These are phyloP conservation scores for Eilema sororculum DNA, from an alignment of 2,888 invertebrate species.

Conservation along the genomic window DNA sequence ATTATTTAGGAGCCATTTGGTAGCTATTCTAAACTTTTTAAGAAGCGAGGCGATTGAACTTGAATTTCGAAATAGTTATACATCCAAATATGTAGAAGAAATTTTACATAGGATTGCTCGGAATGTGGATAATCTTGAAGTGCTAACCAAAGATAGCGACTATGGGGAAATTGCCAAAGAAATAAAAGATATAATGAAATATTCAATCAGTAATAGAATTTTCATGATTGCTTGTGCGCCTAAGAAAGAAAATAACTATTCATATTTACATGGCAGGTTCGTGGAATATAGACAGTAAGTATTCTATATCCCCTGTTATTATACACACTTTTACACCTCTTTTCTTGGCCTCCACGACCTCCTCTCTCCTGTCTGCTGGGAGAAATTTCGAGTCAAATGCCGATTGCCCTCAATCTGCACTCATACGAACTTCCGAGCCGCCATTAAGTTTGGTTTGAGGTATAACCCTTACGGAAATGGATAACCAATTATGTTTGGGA, in stretches of 20 bases:
- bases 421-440: no score
- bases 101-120: slow-evolving; percentile 49
- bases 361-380: no score
- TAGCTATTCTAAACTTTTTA: slow-evolving; percentile 47
- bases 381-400: no score
- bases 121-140: slow-evolving; percentile 42
- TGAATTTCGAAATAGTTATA: slow-evolving; percentile 37
- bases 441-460: no score
- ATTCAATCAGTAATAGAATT: slow-evolving; percentile 29
- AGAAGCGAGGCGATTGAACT: slow-evolving; percentile 39
- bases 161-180: slow-evolving; percentile 35
- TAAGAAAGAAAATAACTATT: slow-evolving; percentile 20
- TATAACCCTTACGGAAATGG: no score
- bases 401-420: no score
- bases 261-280: not conserved
- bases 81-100: slow-evolving; percentile 41
- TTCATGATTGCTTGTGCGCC: slow-evolving; percentile 42
- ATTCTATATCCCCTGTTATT: not conserved
- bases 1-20: slow-evolving; percentile 41
- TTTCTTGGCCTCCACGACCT: no score
- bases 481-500: no score
- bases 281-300: slow-evolving; percentile 10
- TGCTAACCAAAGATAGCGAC: slow-evolving; percentile 19
- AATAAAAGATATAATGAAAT: slow-evolving; percentile 43
- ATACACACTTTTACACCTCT: no score